Base-by-base conservation (phyloP, 2,797 vertebrate species). In the Phalloptychus januarius region DNA sequence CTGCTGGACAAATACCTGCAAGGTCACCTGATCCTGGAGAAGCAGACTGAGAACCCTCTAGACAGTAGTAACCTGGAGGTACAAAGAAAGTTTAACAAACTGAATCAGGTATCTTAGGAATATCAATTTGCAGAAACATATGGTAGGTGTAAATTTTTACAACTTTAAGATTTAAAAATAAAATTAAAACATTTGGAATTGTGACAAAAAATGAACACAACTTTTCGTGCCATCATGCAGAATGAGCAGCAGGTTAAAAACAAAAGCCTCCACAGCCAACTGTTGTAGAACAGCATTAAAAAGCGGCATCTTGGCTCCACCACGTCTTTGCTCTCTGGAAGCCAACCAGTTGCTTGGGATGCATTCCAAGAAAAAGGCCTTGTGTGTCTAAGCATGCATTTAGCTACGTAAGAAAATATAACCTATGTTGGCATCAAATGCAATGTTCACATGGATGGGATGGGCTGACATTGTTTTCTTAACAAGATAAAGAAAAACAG, bases 1-100 rank as follows among this genome's bases (percentile, higher is more conserved):
- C 97, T 10, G 91, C 82, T 25, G 95, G 96, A 87, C 97, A 98
- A 79, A 95, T 23, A 20, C 76, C 92, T 65, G 97, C 97, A 82
- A 87, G 94, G 40, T 28, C 56, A 46, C 83, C 90, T 78, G 90
- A 91, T 63, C 79, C 77, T 72, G 96, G 96, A 67, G 92, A 81
- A 61, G 94, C 86, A 74, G 87, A 94, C 20, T 87, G 86, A 25
- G 95, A 96, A 50, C 95, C 94, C 48, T 95, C 95, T 16, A 91
- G 85, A 85, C 96, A 96, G 86, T 93, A 96, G 84, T 94, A 96
- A 80, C 96, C 96, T 96, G 74, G 1, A 10, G 67, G 56, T 7
- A 72, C 31, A 65, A 63, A 85, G 70, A 84, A 15, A 70, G 58
- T 79, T 78, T 0, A 63, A 5, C 23, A 71, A 75, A 38, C 46